phyloP scores from a whole-genome alignment of 2,113 vertebrate species.

The Saguinus imperator region DNA sequence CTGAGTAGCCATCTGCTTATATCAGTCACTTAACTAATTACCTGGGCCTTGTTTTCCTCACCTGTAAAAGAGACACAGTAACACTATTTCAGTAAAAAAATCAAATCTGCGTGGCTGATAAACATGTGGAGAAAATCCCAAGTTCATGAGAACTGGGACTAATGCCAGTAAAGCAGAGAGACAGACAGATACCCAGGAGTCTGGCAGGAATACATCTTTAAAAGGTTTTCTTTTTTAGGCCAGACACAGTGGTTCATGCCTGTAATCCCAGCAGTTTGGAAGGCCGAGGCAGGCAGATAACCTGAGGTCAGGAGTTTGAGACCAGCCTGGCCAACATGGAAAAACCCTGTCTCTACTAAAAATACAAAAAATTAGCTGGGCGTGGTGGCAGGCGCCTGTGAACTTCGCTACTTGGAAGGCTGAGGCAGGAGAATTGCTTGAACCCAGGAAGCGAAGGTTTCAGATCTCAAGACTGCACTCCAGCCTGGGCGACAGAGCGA shows the following conservation, averaged over 20 bases:
- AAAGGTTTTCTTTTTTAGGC: background rate
- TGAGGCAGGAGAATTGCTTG: no score
- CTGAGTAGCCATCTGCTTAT: background rate
- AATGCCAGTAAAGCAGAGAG: background rate
- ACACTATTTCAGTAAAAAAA: constrained; percentile 1
- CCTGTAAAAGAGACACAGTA: background rate
- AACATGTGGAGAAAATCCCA: constrained; percentile 6
- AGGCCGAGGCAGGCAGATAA: no score
- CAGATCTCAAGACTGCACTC: no score
- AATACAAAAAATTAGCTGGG: no score
- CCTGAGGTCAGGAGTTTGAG: no score
- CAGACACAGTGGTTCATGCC: background rate
- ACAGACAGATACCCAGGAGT: background rate
- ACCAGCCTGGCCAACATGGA: no score
- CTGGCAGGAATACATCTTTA: background rate
- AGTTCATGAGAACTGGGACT: background rate
- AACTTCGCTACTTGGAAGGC: no score
- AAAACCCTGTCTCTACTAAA: no score
- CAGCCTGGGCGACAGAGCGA: no score
- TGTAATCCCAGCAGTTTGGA: background rate
- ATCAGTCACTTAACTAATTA: background rate
- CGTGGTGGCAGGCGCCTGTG: no score
- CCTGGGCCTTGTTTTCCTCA: background rate
- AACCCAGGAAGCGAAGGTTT: no score
- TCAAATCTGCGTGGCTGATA: background rate